Evolutionary conservation across 2,797 vertebrate genomes (phyloP).

Genomic region (Saguinus oedipus): DNA sequence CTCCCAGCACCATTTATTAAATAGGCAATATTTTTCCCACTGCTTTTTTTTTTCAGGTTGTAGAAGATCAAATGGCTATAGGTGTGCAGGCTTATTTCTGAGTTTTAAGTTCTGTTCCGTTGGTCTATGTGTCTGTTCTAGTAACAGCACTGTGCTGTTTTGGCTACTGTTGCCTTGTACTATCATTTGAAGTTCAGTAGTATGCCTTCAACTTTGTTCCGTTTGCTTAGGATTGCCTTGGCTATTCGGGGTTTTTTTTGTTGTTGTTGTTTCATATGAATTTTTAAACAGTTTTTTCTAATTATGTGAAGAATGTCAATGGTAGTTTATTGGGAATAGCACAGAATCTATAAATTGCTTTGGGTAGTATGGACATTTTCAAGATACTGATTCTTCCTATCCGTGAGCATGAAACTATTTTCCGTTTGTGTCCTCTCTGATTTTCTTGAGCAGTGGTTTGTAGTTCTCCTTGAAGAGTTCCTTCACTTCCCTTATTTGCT

Average conservation of each 20-base stretch:
- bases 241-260: background rate
- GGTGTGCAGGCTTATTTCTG: background rate
- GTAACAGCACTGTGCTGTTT: background rate
- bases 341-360: background rate
- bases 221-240: background rate
- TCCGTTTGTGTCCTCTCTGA: background rate
- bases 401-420: background rate
- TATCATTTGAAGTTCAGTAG: background rate
- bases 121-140: background rate
- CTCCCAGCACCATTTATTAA: background rate
- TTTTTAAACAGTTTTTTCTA: background rate
- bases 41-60: background rate
- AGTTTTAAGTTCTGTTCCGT: background rate
- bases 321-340: background rate
- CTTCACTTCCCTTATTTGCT: background rate
- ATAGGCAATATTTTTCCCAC: background rate
- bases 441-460: background rate
- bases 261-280: background rate
- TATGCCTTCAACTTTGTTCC: background rate
- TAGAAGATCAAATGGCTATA: background rate
- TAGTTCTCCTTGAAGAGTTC: background rate
- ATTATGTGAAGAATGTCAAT: background rate
- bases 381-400: background rate
- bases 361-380: background rate
- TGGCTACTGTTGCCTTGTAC: background rate